Evolutionary conservation across 2,113 vertebrate species (phyloP).

Genomic region (Sinocyclocheilus maitianheensis): DNA sequence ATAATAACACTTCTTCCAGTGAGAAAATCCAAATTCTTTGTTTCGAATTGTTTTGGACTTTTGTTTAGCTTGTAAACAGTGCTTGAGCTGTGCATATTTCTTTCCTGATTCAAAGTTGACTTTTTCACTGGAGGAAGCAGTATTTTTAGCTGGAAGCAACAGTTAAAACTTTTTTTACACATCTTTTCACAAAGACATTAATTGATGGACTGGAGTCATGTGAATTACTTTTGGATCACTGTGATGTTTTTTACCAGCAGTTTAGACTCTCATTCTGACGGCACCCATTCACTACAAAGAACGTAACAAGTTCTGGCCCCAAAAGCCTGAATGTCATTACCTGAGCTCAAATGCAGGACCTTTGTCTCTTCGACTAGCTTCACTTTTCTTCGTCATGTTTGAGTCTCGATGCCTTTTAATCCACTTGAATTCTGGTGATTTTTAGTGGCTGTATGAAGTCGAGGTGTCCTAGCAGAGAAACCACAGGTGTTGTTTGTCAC

Average conservation of each 20-base stretch:
- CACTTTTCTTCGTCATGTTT: background rate
- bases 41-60: background rate
- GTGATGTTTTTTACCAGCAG: background rate
- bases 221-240: background rate
- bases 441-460: background rate
- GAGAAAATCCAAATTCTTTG: background rate
- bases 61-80: background rate
- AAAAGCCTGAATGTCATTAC: background rate
- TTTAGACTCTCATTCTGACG: background rate
- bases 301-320: background rate
- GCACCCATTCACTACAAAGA: too few species aligned
- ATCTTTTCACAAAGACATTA: background rate
- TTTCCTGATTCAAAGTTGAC: background rate
- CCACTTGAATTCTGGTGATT: background rate
- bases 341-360: background rate
- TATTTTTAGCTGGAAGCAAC: background rate
- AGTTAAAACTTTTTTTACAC: background rate
- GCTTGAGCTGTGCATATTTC: background rate
- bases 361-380: background rate
- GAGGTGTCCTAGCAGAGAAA: background rate
- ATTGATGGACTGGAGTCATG: background rate
- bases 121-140: too few species aligned
- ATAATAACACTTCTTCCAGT: background rate
- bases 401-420: background rate
- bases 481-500: background rate